Conservation (phyloP, 30 jellyfish, hydroid and myxozoan genomes). For the Pelagia noctiluca region DNA sequence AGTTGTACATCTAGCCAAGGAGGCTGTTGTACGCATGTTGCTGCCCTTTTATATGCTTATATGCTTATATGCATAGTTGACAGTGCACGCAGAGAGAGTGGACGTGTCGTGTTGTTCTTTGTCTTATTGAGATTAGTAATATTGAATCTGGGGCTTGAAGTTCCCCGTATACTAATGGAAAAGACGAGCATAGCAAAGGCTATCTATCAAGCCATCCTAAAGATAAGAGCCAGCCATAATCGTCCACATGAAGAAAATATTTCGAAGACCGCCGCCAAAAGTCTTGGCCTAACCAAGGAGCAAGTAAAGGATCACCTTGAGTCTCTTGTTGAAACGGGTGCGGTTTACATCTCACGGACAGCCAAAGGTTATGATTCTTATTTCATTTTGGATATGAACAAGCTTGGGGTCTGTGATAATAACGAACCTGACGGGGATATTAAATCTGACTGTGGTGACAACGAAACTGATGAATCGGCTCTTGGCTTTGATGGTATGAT, state of each 20-base stretch:
- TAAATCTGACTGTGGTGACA: background rate
- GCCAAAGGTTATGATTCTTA: conserved; percentile 1
- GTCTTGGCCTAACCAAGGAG: conserved; percentile 1
- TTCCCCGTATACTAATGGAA: background rate
- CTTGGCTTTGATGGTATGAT: conserved; percentile 2
- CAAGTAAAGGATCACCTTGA: background rate
- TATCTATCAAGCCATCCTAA: background rate
- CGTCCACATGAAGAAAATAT: conserved; percentile 1
- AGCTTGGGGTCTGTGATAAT: background rate
- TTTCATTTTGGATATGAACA: background rate
- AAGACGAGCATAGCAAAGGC: conserved; percentile 5
- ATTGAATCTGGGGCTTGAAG: background rate
- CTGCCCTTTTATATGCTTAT: too few relatives aligned
- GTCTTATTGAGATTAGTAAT: background rate
- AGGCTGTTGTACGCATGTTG: conserved; percentile 67
- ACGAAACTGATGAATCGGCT: background rate
- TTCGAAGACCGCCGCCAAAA: background rate
- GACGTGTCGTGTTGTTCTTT: conserved; percentile 1
- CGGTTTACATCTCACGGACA: background rate
- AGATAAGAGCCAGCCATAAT: conserved; percentile 2
- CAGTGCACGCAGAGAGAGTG: too few relatives aligned
- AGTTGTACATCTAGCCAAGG: conserved; percentile 65
- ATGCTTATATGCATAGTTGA: too few relatives aligned
- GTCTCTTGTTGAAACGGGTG: conserved; percentile 4
- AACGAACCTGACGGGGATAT: conserved; percentile 8